Conservation (phyloP, 2,797 vertebrate genomes). For the Amblyopsis hoosieri region DNA sequence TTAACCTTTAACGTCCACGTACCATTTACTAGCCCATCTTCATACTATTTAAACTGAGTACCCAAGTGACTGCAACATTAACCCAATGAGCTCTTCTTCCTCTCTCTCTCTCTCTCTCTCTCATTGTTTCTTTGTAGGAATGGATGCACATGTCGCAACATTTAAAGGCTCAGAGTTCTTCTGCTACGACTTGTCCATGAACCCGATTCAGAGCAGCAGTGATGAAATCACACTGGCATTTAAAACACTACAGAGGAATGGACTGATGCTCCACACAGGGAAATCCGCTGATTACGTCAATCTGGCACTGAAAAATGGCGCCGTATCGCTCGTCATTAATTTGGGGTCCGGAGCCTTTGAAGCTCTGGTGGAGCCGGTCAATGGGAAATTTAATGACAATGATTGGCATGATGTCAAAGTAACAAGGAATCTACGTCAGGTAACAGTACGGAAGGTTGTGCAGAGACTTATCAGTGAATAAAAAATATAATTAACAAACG, state of each 20-base stretch:
- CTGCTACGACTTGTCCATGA: slow-evolving; percentile 98
- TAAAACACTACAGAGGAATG: slow-evolving; percentile 98
- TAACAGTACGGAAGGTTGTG: slow-evolving; percentile 94
- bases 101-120: slow-evolving; percentile 4
- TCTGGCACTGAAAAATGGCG: slow-evolving; percentile 98
- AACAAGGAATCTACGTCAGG: slow-evolving; percentile 99
- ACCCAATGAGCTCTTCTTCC: slow-evolving; percentile 42
- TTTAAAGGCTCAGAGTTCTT: slow-evolving; percentile 99
- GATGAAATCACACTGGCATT: slow-evolving; percentile 99
- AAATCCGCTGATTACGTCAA: slow-evolving; percentile 99
- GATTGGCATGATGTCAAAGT: slow-evolving; percentile 99
- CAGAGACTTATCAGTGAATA: slow-evolving; percentile 45
- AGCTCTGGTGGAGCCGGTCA: slow-evolving; percentile 99
- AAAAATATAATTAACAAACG: slow-evolving; percentile 46
- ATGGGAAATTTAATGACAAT: slow-evolving; percentile 99
- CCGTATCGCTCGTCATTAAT: slow-evolving; percentile 99
- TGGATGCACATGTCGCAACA: slow-evolving; percentile 96
- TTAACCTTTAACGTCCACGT: too few species aligned
- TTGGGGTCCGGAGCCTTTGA: slow-evolving; percentile 99
- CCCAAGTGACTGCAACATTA: slow-evolving; percentile 39
- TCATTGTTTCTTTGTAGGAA: slow-evolving; percentile 82
- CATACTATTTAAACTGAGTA: not conserved
- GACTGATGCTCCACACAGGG: slow-evolving; percentile 99
- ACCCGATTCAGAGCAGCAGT: slow-evolving; percentile 99
- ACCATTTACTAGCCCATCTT: too few species aligned